Percentiles rank a stretch among this genome's conserved stretches.
Conservation (phyloP, 2,797 vertebrate species). For the Thunnus albacares region DNA sequence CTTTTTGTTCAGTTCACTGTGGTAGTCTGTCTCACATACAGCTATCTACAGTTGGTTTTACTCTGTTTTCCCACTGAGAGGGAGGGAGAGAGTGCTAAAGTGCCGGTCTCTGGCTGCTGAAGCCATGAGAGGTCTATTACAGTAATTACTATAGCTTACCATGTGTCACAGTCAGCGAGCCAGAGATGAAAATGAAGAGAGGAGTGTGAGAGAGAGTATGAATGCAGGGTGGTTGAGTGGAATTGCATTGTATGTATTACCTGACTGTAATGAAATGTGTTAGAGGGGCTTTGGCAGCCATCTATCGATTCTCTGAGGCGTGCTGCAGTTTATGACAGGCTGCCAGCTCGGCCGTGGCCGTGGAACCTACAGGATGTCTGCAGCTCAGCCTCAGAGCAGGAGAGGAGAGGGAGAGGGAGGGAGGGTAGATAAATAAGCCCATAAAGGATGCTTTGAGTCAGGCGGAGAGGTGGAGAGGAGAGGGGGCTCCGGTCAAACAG, state of each 20-base stretch:
- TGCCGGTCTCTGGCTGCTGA: neutral
- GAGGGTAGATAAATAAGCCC: slow-evolving; percentile 81
- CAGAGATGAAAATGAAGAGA: neutral
- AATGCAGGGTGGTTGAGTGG: neutral
- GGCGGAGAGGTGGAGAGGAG: slow-evolving; percentile 66
- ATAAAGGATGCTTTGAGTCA: slow-evolving; percentile 87
- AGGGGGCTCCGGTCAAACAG: slow-evolving; percentile 77
- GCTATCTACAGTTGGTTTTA: neutral
- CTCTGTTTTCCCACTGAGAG: neutral
- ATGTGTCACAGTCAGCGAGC: slow-evolving; percentile 31
- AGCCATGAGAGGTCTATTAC: slow-evolving; percentile 51
- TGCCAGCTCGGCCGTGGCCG: slow-evolving; percentile 41
- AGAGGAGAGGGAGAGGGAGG: slow-evolving; percentile 32
- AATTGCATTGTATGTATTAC: slow-evolving; percentile 20
- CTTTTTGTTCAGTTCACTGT: neutral
- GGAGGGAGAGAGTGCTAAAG: neutral
- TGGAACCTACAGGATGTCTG: slow-evolving; percentile 78
- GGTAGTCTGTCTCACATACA: neutral
- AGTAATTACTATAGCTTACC: slow-evolving; percentile 52
- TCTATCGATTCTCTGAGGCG: slow-evolving; percentile 62
- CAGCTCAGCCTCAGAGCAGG: slow-evolving; percentile 58
- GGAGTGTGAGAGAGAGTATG: neutral
- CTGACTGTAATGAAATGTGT: slow-evolving; percentile 49
- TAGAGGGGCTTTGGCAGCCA: slow-evolving; percentile 14
- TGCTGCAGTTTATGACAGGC: slow-evolving; percentile 63